Base-by-base conservation (phyloP, 2,113 vertebrate genomes). In the Puntigrus tetrazona region DNA sequence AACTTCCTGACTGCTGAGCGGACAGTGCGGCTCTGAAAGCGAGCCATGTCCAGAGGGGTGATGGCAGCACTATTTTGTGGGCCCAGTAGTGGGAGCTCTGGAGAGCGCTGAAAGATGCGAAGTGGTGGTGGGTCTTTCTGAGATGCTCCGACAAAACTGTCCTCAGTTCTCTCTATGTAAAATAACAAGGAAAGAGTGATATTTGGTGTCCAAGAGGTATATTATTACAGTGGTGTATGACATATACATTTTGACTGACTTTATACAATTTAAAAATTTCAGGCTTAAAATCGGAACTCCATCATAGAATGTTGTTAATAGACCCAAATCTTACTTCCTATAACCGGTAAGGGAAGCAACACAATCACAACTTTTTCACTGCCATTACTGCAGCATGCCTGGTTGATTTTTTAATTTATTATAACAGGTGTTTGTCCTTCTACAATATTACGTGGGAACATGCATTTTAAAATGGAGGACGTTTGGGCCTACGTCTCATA, bases 11-110 rank as follows among this genome's bases (percentile, higher is more conserved):
- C 80, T 1, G 96, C 95, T 4, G 95, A 94, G 70, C 75, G 95
- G 73, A 99, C 97, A 76, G 94, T 94, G 91, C 95, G 98, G 92
- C 98, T 99, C 91, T 95, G 96, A 87, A 99, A 97, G 59, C 93
- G 94, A 69, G 94, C 96, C 70, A 96, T 89, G 91, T 99, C 97
- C 69, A 99, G 92, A 0, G 98, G 98, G 0, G 97, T 97, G 34
- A 99, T 89, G 0, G 94, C 88, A 27, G 94, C 85, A 4, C 91
- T 7, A 65, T 91, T 95, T 81, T 89, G 96, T 5, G 89, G 91
- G 65, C 91, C 92, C 1, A 75, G 79, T 34, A 91, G 27, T 85
- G 94, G 90, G 85, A 92, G 87, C 83, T 93, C 92, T 55, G 92
- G 91, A 78, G 93, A 94, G 0, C 6, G 7, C 7, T 43, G 36